These are phyloP conservation scores for Cyclopterus lumpus DNA, from an alignment of 2,797 vertebrate species.

Conservation along the genomic window DNA sequence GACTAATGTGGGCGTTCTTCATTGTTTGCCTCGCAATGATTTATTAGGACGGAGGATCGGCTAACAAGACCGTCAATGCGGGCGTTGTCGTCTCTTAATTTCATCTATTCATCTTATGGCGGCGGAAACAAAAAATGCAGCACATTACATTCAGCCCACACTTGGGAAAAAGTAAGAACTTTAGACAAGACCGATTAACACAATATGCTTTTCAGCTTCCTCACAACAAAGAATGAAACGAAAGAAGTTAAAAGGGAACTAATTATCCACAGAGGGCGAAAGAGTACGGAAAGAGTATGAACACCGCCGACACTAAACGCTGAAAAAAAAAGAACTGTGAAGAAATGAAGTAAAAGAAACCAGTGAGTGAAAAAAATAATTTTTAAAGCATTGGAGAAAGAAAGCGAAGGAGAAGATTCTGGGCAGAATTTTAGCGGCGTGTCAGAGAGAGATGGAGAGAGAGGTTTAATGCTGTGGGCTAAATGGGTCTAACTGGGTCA, in stretches of 20 bases:
- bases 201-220: conserved; percentile 9
- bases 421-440: background rate
- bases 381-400: background rate
- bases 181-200: background rate
- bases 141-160: conserved; percentile 33
- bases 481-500: conserved; percentile 77
- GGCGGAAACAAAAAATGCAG: conserved; percentile 12
- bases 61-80: conserved; percentile 52
- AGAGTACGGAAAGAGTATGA: background rate
- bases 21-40: conserved; percentile 48
- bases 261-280: background rate
- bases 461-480: conserved; percentile 45
- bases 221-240: background rate
- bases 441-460: background rate
- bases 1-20: conserved; percentile 50
- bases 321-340: background rate
- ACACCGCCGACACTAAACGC: too few relatives aligned
- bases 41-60: conserved; percentile 55
- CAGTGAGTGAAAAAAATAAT: background rate
- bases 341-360: background rate
- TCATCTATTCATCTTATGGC: conserved; percentile 53
- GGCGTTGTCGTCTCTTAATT: conserved; percentile 45
- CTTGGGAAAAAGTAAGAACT: background rate
- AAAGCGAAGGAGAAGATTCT: background rate
- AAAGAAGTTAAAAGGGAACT: conserved; percentile 3